These are phyloP conservation scores for Ceyx melanurus DNA, from an alignment of 2,113 vertebrate species.

Conservation along the genomic window DNA sequence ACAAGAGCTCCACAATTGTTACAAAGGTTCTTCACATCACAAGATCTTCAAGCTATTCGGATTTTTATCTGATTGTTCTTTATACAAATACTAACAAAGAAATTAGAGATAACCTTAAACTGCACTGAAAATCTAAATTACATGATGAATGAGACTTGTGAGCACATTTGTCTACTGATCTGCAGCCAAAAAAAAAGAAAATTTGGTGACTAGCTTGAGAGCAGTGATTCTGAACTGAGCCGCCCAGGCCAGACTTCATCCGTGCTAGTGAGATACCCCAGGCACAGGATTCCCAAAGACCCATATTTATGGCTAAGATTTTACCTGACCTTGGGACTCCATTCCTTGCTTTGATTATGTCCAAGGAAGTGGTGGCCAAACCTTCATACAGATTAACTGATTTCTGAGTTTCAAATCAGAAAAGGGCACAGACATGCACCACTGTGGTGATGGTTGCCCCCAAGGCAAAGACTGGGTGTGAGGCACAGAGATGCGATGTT, in stretches of 20 bases:
- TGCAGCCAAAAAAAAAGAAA: background rate
- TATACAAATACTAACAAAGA: background rate
- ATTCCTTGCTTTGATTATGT: background rate
- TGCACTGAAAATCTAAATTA: background rate
- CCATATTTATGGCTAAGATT: background rate
- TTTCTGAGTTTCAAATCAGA: background rate
- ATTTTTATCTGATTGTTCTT: background rate
- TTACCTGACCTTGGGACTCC: background rate
- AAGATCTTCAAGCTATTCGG: background rate
- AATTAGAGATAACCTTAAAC: background rate
- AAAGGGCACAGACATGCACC: background rate
- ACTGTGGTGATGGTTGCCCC: background rate
- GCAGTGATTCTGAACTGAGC: background rate
- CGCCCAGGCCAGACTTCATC: background rate
- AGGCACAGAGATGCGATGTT: background rate
- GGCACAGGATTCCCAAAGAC: background rate
- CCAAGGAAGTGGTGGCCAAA: background rate
- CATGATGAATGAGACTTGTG: background rate
- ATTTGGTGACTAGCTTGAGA: background rate
- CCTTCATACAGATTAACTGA: background rate
- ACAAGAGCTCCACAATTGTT: background rate
- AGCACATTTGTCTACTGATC: background rate
- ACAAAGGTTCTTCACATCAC: background rate
- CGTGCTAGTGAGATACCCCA: background rate
- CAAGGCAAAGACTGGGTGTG: background rate